Percentiles rank a stretch among this genome's conserved stretches.
phyloP scores from a whole-genome alignment of 2,888 invertebrate genomes.

The Acronicta aceris region DNA sequence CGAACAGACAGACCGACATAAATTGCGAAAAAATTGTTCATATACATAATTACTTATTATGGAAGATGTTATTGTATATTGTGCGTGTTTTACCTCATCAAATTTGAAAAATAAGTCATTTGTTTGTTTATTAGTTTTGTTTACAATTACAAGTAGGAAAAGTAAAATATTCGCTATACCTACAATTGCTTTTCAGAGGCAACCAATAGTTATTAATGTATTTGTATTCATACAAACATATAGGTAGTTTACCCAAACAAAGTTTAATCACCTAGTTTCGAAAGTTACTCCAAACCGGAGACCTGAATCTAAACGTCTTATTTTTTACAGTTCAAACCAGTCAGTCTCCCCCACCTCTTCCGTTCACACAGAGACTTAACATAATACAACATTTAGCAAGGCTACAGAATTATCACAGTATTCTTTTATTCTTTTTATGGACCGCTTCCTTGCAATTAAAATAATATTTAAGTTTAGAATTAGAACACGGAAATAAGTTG shows the following conservation, averaged over 20 bases:
- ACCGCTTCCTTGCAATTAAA: background rate
- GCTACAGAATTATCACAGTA: conserved; percentile 8
- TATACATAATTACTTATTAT: too few relatives aligned
- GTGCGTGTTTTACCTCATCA: background rate
- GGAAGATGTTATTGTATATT: background rate
- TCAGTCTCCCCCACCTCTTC: conserved; percentile 33
- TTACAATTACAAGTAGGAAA: too few relatives aligned
- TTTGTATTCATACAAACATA: too few relatives aligned
- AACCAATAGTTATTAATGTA: too few relatives aligned
- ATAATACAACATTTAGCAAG: conserved; percentile 22
- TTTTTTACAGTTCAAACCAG: conserved; percentile 41
- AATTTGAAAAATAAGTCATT: too few relatives aligned
- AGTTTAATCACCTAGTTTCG: conserved; percentile 18
- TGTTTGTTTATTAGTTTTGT: too few relatives aligned
- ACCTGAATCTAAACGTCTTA: conserved; percentile 19
- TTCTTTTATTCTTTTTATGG: conserved; percentile 10
- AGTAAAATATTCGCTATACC: too few relatives aligned
- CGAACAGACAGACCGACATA: background rate
- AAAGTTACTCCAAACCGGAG: conserved; percentile 30
- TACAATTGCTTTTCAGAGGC: too few relatives aligned
- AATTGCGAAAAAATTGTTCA: too few relatives aligned
- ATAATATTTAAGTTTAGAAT: background rate
- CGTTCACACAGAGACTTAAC: conserved; percentile 11
- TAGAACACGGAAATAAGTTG: background rate
- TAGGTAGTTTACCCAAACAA: background rate